These are phyloP conservation scores for Calliphora vomitoria DNA, from an alignment of 2,888 invertebrate genomes.

Conservation along the genomic window DNA sequence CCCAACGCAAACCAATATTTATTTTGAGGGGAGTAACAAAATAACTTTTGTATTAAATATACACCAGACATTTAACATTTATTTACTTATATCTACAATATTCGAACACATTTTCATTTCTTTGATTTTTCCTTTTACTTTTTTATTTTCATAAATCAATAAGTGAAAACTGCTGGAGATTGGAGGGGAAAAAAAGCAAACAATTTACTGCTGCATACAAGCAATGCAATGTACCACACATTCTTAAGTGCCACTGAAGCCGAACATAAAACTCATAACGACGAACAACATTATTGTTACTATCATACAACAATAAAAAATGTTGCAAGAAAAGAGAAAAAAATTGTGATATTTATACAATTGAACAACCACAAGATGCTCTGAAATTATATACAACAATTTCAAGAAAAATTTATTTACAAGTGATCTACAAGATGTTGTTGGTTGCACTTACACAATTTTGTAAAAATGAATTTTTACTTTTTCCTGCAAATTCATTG, in stretches of 20 bases:
- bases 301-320: background rate
- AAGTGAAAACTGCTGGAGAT: background rate
- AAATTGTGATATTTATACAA: constrained; percentile 3
- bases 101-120: background rate
- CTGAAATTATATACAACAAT: background rate
- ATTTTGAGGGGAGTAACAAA: too few species aligned
- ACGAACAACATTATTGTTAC: background rate
- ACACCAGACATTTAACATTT: background rate
- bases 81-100: background rate
- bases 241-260: constrained; percentile 17
- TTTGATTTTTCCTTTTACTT: background rate
- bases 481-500: background rate
- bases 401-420: constrained; percentile 16
- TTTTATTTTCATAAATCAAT: background rate
- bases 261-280: constrained; percentile 6
- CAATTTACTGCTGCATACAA: background rate
- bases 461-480: background rate
- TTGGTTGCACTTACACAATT: background rate
- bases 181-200: background rate
- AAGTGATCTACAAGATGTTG: background rate
- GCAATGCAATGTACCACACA: background rate
- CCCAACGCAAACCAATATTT: too few species aligned
- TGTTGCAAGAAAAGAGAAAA: background rate
- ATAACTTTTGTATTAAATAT: too few species aligned
- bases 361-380: background rate